phyloP scores from a whole-genome alignment of 92 coral and sea anemone genomes.

The Porites cylindrica region DNA sequence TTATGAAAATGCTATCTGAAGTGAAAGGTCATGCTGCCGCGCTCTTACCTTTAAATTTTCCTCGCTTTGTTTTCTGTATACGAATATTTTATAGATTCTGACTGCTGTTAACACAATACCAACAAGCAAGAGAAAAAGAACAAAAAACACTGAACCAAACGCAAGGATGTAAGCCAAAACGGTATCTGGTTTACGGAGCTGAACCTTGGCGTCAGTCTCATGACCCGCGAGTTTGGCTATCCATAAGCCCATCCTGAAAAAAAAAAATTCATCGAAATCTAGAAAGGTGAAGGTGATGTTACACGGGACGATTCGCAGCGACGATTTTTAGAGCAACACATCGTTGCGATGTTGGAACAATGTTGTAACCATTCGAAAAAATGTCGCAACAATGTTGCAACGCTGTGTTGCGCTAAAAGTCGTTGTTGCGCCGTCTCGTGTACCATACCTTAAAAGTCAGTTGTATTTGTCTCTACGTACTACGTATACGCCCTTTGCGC shows the following conservation, averaged over 20 bases:
- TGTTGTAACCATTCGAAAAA: too few species aligned
- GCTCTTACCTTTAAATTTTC: constrained; percentile 25
- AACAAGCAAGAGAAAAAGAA: constrained; percentile 20
- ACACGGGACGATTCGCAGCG: too few species aligned
- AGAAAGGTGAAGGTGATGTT: too few species aligned
- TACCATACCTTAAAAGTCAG: too few species aligned
- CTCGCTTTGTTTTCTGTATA: background rate
- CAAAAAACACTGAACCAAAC: constrained; percentile 19
- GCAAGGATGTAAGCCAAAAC: constrained; percentile 16
- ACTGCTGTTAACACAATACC: constrained; percentile 10
- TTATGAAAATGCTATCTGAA: background rate
- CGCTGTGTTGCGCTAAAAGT: too few species aligned
- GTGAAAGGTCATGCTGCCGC: background rate
- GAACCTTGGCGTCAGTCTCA: background rate
- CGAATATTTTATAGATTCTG: constrained; percentile 20
- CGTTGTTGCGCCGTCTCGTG: too few species aligned
- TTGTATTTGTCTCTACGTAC: too few species aligned
- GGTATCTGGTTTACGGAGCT: constrained; percentile 8
- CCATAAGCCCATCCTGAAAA: constrained; percentile 32
- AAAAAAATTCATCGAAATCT: too few species aligned
- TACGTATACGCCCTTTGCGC: too few species aligned
- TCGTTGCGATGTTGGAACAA: too few species aligned
- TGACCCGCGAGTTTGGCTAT: constrained; percentile 36
- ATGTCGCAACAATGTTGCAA: too few species aligned
- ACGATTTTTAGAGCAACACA: too few species aligned